Conservation (phyloP, 37 sponge, comb jelly and placozoan species). For the Aplysina aerophoba region DNA sequence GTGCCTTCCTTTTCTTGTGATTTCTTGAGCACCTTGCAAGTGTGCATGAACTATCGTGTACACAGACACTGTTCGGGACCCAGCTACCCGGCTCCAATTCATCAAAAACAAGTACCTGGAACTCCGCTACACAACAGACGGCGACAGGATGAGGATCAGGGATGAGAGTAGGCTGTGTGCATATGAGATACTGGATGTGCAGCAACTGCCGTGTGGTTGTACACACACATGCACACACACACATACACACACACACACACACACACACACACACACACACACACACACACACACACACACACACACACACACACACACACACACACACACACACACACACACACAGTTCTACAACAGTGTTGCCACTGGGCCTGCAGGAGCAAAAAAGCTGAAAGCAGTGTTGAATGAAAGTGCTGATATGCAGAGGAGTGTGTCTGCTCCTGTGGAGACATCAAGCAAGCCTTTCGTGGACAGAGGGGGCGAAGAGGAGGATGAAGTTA, state of each 20-base stretch:
- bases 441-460: too few relatives aligned
- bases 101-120: constrained; percentile 77
- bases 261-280: constrained; percentile 15
- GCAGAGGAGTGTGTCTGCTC: too few relatives aligned
- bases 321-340: constrained; percentile 30
- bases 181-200: too few relatives aligned
- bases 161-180: constrained; percentile 53
- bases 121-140: constrained; percentile 55
- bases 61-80: constrained; percentile 40
- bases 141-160: constrained; percentile 52
- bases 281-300: constrained; percentile 28
- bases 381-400: too few relatives aligned
- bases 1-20: not conserved
- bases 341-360: not conserved
- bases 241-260: not conserved
- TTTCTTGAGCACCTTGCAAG: not conserved
- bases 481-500: too few relatives aligned
- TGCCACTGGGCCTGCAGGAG: too few relatives aligned
- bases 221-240: constrained; percentile 6
- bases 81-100: constrained; percentile 51
- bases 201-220: too few relatives aligned
- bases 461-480: too few relatives aligned
- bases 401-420: not conserved
- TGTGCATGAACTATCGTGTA: not conserved
- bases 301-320: constrained; percentile 30